Conservation (phyloP, 2,113 vertebrate genomes). For the Aplodontia rufa region DNA sequence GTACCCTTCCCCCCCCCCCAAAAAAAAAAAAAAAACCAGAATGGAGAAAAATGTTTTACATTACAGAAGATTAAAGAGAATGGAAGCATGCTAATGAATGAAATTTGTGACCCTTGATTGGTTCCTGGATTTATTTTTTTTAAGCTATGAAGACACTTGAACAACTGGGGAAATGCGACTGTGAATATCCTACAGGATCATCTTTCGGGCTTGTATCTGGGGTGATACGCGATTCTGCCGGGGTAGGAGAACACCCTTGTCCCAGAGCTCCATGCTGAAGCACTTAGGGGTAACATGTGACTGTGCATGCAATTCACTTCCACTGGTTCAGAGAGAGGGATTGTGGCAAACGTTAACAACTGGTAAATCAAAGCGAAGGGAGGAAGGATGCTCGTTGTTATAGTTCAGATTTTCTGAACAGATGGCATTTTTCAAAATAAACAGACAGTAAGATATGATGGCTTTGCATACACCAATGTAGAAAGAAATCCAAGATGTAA, state of each 20-base stretch:
- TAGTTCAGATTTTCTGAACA: background rate
- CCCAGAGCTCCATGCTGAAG: background rate
- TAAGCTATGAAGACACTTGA: background rate
- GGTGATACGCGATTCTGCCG: background rate
- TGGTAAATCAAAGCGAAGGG: fast-evolving
- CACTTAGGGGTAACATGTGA: fast-evolving
- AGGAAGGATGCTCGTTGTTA: fast-evolving
- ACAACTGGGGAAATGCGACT: background rate
- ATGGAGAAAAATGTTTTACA: background rate
- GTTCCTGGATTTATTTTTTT: background rate
- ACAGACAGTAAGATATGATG: background rate
- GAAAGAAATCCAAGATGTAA: background rate
- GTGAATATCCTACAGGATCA: background rate
- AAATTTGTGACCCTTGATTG: background rate
- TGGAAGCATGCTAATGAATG: fast-evolving
- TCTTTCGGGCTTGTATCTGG: fast-evolving
- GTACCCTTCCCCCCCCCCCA: background rate
- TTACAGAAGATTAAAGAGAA: slow-evolving; percentile 1
- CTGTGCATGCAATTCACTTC: background rate
- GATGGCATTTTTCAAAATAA: background rate
- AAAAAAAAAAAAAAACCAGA: too few species aligned
- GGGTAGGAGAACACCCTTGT: background rate
- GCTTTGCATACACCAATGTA: background rate
- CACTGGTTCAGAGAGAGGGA: background rate
- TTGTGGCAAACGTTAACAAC: fast-evolving